Percentiles rank a stretch among this genome's conserved stretches.
These are phyloP conservation scores for Melanerpes aurifrons DNA, from an alignment of 2,113 vertebrate species.

Conservation along the genomic window DNA sequence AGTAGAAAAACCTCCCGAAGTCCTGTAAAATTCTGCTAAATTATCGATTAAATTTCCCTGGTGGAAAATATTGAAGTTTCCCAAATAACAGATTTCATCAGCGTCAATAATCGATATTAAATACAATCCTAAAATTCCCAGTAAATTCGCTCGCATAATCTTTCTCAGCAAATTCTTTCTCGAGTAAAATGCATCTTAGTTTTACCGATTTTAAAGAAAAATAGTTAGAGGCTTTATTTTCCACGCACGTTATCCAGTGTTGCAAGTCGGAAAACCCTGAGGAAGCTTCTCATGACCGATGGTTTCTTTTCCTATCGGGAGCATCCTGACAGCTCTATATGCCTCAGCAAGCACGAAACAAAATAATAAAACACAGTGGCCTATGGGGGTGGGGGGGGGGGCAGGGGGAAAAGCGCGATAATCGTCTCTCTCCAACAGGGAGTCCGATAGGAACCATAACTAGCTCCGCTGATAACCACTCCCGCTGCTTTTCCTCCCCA, in stretches of 20 bases:
- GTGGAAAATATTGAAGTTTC: background rate
- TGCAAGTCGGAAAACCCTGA: background rate
- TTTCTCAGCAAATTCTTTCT: background rate
- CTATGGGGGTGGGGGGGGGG: background rate
- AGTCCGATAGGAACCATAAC: background rate
- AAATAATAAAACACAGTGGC: background rate
- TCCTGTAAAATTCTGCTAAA: background rate
- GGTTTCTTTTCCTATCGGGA: background rate
- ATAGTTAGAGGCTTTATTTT: background rate
- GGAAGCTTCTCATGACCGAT: background rate
- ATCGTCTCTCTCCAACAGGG: background rate
- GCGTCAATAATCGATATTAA: background rate
- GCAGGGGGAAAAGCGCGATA: background rate
- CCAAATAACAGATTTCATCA: background rate
- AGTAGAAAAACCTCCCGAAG: background rate
- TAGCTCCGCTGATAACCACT: background rate
- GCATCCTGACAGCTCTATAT: background rate
- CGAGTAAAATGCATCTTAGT: background rate
- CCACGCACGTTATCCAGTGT: too few relatives aligned
- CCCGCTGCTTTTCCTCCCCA: background rate
- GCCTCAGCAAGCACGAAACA: background rate
- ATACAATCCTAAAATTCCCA: background rate
- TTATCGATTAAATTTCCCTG: background rate
- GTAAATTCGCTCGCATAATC: background rate
- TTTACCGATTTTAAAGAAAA: background rate